These are phyloP conservation scores for Spisula solida DNA, from an alignment of 2,888 invertebrate genomes.

Conservation along the genomic window DNA sequence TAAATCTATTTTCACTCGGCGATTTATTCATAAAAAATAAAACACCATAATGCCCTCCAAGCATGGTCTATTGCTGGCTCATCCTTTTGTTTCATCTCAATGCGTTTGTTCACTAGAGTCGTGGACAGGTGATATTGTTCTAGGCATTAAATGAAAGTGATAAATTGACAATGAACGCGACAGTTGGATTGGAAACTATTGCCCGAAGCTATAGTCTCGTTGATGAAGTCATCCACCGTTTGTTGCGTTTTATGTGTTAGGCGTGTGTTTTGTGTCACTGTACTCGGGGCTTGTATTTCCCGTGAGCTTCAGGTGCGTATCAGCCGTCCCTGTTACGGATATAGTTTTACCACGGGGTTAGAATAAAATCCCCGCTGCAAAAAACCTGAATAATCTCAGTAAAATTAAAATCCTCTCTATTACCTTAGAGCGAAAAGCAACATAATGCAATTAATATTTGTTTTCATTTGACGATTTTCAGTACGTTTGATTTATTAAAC, in stretches of 20 bases:
- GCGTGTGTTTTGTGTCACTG: slow-evolving; percentile 49
- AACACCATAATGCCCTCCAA: slow-evolving; percentile 9
- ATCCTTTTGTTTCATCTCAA: slow-evolving; percentile 32
- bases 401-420: no score
- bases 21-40: neutral
- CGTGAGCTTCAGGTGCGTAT: slow-evolving; percentile 27
- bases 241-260: slow-evolving; percentile 55
- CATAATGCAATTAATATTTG: no score
- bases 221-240: slow-evolving; percentile 58
- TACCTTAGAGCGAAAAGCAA: no score
- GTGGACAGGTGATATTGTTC: slow-evolving; percentile 44
- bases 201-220: slow-evolving; percentile 50
- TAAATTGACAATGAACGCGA: slow-evolving; percentile 65
- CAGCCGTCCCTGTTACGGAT: neutral
- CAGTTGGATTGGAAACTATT: slow-evolving; percentile 67
- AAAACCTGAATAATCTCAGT: no score
- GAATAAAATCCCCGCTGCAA: no score
- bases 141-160: slow-evolving; percentile 57
- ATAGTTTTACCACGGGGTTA: neutral
- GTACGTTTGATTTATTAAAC: no score
- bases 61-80: neutral
- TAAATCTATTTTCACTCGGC: neutral
- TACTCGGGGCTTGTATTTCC: neutral
- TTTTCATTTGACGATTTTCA: no score
- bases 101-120: slow-evolving; percentile 24